Evolutionary conservation across 2,888 invertebrate species (phyloP).

Genomic region (Phragmatobia fuliginosa): DNA sequence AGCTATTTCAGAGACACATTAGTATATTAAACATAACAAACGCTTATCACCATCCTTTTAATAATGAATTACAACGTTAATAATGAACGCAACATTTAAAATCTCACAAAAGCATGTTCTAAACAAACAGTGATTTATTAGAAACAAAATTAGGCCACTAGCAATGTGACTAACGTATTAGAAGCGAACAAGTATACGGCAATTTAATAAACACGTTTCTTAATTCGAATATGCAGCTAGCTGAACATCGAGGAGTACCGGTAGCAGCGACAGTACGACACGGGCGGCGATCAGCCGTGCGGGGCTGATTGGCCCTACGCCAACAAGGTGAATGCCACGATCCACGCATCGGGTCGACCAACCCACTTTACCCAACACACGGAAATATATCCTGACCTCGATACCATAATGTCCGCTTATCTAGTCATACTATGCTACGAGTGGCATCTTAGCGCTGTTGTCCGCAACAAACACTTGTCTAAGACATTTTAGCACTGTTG

Average conservation of each 20-base stretch:
- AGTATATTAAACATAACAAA: conserved; percentile 18
- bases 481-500: conserved; percentile 43
- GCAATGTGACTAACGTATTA: conserved; percentile 50
- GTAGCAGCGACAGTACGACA: conserved; percentile 50
- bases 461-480: conserved; percentile 49
- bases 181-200: conserved; percentile 46
- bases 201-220: conserved; percentile 50
- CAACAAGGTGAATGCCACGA: conserved; percentile 87
- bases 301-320: conserved; percentile 69
- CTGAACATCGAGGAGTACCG: conserved; percentile 33
- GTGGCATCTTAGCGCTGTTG: conserved; percentile 48
- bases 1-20: conserved; percentile 10
- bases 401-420: conserved; percentile 61
- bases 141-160: conserved; percentile 46
- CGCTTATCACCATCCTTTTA: conserved; percentile 36
- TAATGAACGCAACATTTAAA: conserved; percentile 36
- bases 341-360: conserved; percentile 75
- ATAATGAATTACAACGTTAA: no score
- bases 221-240: conserved; percentile 40
- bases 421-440: conserved; percentile 52
- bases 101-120: conserved; percentile 39
- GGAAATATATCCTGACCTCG: conserved; percentile 65
- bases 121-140: conserved; percentile 48
- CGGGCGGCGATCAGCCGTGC: conserved; percentile 54
- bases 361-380: conserved; percentile 79